Conservation (phyloP, 2,113 vertebrate genomes). For the Melanerpes formicivorus region DNA sequence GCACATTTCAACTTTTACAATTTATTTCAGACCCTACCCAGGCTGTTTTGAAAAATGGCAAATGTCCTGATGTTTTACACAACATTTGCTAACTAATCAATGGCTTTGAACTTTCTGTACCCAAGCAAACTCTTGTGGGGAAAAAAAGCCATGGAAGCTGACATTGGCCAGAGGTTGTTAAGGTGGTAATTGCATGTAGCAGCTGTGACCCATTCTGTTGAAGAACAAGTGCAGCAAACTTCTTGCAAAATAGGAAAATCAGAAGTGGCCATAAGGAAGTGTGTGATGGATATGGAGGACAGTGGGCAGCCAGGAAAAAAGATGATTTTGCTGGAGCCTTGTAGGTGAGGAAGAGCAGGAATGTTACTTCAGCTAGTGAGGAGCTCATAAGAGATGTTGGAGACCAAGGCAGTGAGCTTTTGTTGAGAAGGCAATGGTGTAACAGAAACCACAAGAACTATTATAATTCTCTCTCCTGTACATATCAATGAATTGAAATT, state of each 20-base stretch:
- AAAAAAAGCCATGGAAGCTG: not conserved
- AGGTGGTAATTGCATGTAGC: not conserved
- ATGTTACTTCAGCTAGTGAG: not conserved
- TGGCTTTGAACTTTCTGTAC: not conserved
- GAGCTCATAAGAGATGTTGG: not conserved
- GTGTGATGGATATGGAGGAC: not conserved
- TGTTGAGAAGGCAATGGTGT: not conserved
- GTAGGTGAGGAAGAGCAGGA: not conserved
- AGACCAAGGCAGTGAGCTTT: not conserved
- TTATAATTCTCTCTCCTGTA: not conserved
- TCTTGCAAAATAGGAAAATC: not conserved
- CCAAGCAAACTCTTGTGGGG: not conserved
- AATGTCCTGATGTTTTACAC: not conserved
- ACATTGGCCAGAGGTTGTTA: not conserved
- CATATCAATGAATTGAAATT: not conserved
- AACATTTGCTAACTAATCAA: not conserved
- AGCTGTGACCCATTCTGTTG: not conserved
- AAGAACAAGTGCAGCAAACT: not conserved
- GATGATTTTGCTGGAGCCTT: not conserved
- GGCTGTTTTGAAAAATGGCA: not conserved
- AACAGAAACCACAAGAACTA: not conserved
- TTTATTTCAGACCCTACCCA: not conserved
- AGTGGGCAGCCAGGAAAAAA: not conserved
- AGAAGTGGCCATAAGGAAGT: not conserved
- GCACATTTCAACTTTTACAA: not conserved